phyloP scores from a whole-genome alignment of 2,113 vertebrate species.

The Bambusicola thoracicus region DNA sequence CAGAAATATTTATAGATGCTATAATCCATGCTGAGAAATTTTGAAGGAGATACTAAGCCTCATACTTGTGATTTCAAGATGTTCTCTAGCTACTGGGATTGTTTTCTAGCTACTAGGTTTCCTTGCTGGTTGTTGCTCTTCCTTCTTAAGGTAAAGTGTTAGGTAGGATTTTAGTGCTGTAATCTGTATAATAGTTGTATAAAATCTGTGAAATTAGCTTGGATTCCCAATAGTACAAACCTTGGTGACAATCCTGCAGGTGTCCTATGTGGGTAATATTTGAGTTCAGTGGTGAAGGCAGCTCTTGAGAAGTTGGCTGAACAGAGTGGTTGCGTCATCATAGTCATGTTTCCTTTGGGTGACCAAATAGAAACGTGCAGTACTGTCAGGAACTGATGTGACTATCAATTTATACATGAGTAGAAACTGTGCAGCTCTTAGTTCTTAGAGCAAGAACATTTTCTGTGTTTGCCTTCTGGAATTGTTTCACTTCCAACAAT shows the following conservation, averaged over 20 bases:
- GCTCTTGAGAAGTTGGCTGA: neutral
- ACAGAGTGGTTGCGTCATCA: neutral
- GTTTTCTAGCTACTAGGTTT: neutral
- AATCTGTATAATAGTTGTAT: neutral
- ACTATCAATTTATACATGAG: neutral
- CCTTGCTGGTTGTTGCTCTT: neutral
- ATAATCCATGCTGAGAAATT: neutral
- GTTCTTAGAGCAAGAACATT: neutral
- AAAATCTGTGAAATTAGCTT: neutral
- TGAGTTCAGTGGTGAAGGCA: fast-evolving
- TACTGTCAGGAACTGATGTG: neutral
- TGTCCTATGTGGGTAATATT: neutral
- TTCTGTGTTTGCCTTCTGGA: neutral
- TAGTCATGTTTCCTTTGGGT: neutral
- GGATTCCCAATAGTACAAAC: neutral
- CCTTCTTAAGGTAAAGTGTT: neutral
- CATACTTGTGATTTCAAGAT: neutral
- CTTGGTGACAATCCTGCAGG: neutral
- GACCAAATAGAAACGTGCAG: neutral
- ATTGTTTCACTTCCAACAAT: neutral
- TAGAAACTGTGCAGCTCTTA: neutral
- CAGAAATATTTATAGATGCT: neutral
- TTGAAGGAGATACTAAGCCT: neutral
- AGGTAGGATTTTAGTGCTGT: neutral
- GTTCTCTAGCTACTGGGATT: neutral